Evolutionary conservation across 1,140 invertebrate species (phyloP), one percentile per base, ranked within the genome.

Genomic region (Nylanderia fulva): DNA sequence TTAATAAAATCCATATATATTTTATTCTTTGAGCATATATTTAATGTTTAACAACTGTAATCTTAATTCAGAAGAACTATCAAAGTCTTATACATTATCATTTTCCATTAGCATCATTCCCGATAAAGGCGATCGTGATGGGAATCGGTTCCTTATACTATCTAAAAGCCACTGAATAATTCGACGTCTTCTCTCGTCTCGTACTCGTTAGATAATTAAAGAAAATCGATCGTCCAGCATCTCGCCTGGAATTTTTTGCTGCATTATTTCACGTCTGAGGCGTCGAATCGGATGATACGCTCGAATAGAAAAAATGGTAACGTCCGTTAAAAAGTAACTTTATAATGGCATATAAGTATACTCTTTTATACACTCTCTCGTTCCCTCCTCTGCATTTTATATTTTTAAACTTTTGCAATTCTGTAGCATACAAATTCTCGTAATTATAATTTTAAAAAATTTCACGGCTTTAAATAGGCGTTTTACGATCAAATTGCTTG

Each of bases 311-410:
- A n/a, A 89, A 84, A 33, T 76, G 63, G 80, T 69, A 84, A 52
- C 63, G 68, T 82, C 87, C 89, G 52, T 91, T 91, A 90, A 86
- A 87, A 89, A 84, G 9, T 75, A 66, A 61, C 58, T 27, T 8
- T 39, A 74, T 52, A 68, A 86, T 61, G 60, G 24, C 52, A 60
- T 24, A 21, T n/a, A n/a, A n/a, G n/a, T n/a, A n/a, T n/a, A n/a
- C n/a, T n/a, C 15, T 18, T 52, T 5, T 11, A 18, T 21, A 39
- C 18, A 24, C 11, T 45, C 6, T 48, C 15, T 18, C n/a, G n/a
- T n/a, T 48, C 6, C 0, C 3, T 48, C 18, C 42, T 11, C 3
- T 42, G 7, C 7, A 52, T 52, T 68, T 61, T 74, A 58, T 71
- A 85, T 86, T 64, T 48, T 48, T 58, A 45, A 11, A 45, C 45